These are phyloP conservation scores for Triplophysa dalaica DNA, from an alignment of 2,113 vertebrate species.

Conservation along the genomic window DNA sequence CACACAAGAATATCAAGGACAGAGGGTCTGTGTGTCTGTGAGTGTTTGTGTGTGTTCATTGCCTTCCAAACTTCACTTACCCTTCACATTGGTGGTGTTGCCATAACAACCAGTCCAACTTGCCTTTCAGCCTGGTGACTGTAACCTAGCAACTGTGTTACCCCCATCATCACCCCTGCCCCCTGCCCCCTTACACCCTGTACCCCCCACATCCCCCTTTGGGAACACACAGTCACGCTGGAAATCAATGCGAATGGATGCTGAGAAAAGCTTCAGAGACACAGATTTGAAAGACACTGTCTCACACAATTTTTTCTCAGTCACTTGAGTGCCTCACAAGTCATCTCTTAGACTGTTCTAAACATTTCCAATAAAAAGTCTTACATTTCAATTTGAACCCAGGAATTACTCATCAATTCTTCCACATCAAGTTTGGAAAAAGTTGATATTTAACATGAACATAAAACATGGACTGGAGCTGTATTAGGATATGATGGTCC, in stretches of 20 bases:
- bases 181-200: background rate
- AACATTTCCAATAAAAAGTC: no score
- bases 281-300: no score
- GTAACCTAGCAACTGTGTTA: slow-evolving; percentile 71
- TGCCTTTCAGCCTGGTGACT: slow-evolving; percentile 64
- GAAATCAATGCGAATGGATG: background rate
- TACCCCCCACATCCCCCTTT: background rate
- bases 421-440: no score
- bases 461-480: no score
- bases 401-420: no score
- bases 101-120: slow-evolving; percentile 67
- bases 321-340: no score
- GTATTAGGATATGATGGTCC: no score
- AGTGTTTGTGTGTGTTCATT: slow-evolving; percentile 15
- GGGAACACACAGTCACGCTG: background rate
- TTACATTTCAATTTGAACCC: no score
- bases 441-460: no score
- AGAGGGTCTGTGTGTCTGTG: background rate
- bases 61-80: slow-evolving; percentile 52
- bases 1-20: background rate
- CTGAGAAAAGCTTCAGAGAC: background rate
- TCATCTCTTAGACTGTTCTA: no score
- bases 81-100: slow-evolving; percentile 62
- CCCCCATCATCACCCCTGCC: background rate
- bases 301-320: no score